Conservation (phyloP, 2,888 invertebrate genomes). For the Patella caerulea region DNA sequence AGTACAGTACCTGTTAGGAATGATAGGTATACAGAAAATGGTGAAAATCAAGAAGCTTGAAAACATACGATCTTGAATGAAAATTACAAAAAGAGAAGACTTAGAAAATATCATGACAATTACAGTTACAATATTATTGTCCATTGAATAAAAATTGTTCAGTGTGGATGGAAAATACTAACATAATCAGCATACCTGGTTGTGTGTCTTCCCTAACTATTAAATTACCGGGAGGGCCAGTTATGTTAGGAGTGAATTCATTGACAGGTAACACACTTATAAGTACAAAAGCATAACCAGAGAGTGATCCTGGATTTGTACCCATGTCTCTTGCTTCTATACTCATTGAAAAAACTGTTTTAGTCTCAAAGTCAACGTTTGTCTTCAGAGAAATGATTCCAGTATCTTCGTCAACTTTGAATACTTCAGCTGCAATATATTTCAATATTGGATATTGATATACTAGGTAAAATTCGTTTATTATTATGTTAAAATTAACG, state of each 20-base stretch:
- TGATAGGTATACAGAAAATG: too few species aligned
- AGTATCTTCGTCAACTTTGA: slow-evolving; percentile 21
- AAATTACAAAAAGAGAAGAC: too few species aligned
- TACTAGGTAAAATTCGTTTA: neutral
- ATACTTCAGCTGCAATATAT: neutral
- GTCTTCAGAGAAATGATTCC: slow-evolving; percentile 35
- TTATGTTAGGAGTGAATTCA: slow-evolving; percentile 44
- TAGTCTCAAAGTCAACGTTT: slow-evolving; percentile 41
- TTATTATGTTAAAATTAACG: too few species aligned
- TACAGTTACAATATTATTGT: neutral
- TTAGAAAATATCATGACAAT: neutral
- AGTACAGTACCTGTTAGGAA: slow-evolving; percentile 37
- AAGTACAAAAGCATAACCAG: slow-evolving; percentile 38
- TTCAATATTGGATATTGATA: neutral
- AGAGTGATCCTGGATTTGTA: slow-evolving; percentile 26
- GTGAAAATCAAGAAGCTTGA: too few species aligned
- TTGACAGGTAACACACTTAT: slow-evolving; percentile 44
- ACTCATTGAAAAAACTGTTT: slow-evolving; percentile 33
- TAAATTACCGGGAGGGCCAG: slow-evolving; percentile 23
- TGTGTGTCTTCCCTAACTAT: slow-evolving; percentile 36
- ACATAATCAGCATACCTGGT: slow-evolving; percentile 32
- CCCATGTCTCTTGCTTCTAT: slow-evolving; percentile 47
- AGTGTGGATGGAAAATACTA: neutral
- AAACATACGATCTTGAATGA: too few species aligned
- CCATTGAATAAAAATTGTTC: neutral